Percentiles rank a stretch among this genome's conserved stretches.
These are phyloP conservation scores for Amphiduros pacificus DNA, from an alignment of 2,888 invertebrate genomes.

Conservation along the genomic window DNA sequence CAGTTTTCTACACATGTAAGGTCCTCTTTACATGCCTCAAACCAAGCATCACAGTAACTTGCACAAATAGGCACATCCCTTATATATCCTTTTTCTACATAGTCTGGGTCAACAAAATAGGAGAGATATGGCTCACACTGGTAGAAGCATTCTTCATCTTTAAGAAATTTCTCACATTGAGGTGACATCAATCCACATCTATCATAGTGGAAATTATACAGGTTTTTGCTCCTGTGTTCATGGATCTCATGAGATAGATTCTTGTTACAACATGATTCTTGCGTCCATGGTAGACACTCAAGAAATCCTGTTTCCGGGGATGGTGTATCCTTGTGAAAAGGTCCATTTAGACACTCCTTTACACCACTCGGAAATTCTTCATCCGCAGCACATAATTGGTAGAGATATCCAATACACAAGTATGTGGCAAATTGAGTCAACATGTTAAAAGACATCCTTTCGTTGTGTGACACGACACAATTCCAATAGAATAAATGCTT, in stretches of 20 bases:
- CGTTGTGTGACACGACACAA: no score
- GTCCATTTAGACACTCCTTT: not conserved
- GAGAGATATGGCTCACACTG: conserved; percentile 1
- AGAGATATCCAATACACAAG: no score
- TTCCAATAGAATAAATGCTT: no score
- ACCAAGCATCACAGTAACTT: conserved; percentile 1
- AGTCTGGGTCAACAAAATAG: not conserved
- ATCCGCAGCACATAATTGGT: no score
- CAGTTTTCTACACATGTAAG: conserved; percentile 10
- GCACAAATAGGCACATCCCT: conserved; percentile 1
- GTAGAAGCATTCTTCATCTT: conserved; percentile 13
- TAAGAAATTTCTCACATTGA: conserved; percentile 1
- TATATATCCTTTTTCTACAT: not conserved
- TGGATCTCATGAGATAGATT: conserved; percentile 1
- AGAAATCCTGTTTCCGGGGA: not conserved
- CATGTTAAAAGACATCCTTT: no score
- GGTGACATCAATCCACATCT: not conserved
- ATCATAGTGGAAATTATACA: conserved; percentile 11
- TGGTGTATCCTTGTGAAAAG: conserved; percentile 4
- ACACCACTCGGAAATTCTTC: not conserved
- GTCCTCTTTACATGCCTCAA: conserved; percentile 5
- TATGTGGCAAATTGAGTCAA: no score
- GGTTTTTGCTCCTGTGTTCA: not conserved
- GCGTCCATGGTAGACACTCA: not conserved
- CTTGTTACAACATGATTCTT: conserved; percentile 1